Base-by-base conservation (phyloP, 2,113 vertebrate species). In the Bostrychus sinensis region DNA sequence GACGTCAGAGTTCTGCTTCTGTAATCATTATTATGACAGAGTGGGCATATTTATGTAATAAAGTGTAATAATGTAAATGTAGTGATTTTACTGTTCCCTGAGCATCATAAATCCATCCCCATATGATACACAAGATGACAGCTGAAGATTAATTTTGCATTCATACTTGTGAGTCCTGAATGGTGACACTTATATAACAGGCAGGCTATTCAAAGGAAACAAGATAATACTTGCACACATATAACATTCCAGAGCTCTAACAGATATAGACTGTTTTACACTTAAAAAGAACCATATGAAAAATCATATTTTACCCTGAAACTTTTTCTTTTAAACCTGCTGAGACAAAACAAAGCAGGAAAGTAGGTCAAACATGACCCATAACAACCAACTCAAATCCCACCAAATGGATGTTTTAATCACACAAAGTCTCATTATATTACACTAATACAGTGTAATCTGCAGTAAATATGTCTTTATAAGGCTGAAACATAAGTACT, bases 131-230 rank as follows among this genome's bases (percentile, higher is more conserved):
- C 59, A n/a, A 20, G 1, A 69, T 53, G 42, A 9, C 36, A 48
- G 39, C 13, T 43, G 3, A 14, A 46, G 42, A 74, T 77, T 53
- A 74, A 79, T 69, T 65, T 54, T 70, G 78, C 2, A 73, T 56
- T 61, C 34, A 11, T 42, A 55, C n/a, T 25, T 42, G 32, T 11
- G 19, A 9, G 23, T n/a, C n/a, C 54, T 13, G 51, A 81, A 61
- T 55, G 65, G 71, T 63, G 72, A 78, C 72, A 61, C 51, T 83
- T 85, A 65, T 20, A 45, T 80, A 84, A 85, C 43, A 59, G 50
- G n/a, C 42, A 19, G 5, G 38, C 48, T 73, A 19, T 55, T 57
- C 17, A 54, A 73, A 74, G 64, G 51, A 69, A 70, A 30, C 26
- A 7, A 23, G 8, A 14, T 9, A 30, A 45, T 41, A 32, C 7